Percentiles rank a stretch among this genome's conserved stretches.
Conservation (phyloP, 2,888 invertebrate genomes). For the Tenthredo scrophulariae region DNA sequence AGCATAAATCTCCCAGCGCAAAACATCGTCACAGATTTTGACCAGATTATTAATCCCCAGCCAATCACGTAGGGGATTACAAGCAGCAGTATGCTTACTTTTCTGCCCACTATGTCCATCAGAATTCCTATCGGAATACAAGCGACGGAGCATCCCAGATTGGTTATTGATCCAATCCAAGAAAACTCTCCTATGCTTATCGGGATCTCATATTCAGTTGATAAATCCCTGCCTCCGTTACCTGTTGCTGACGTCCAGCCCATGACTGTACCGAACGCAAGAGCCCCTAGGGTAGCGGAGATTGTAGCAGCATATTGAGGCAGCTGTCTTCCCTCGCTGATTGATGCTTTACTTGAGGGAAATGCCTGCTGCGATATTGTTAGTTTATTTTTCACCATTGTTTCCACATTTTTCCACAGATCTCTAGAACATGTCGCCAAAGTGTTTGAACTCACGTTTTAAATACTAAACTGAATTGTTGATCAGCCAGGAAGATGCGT, state of each 20-base stretch:
- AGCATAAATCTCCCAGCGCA: slow-evolving; percentile 85
- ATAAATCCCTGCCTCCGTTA: slow-evolving; percentile 69
- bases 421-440: not conserved
- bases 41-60: slow-evolving; percentile 87
- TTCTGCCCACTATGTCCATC: slow-evolving; percentile 87
- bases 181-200: slow-evolving; percentile 81
- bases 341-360: slow-evolving; percentile 73
- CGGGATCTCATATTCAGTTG: slow-evolving; percentile 80
- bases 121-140: slow-evolving; percentile 87
- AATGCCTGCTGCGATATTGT: slow-evolving; percentile 82
- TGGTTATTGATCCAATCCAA: slow-evolving; percentile 87
- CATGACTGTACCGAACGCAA: slow-evolving; percentile 87
- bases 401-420: not conserved
- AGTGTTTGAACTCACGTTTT: not conserved
- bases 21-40: slow-evolving; percentile 82
- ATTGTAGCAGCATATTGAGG: slow-evolving; percentile 85
- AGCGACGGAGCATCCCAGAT: slow-evolving; percentile 86
- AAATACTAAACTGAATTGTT: not conserved
- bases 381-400: slow-evolving; percentile 80
- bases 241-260: slow-evolving; percentile 90
- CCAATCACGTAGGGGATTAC: slow-evolving; percentile 86
- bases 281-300: slow-evolving; percentile 88
- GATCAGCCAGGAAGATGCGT: not conserved
- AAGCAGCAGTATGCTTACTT: slow-evolving; percentile 84
- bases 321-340: slow-evolving; percentile 77